Conservation (phyloP, 2,888 invertebrate genomes). For the Macropis europaea region DNA sequence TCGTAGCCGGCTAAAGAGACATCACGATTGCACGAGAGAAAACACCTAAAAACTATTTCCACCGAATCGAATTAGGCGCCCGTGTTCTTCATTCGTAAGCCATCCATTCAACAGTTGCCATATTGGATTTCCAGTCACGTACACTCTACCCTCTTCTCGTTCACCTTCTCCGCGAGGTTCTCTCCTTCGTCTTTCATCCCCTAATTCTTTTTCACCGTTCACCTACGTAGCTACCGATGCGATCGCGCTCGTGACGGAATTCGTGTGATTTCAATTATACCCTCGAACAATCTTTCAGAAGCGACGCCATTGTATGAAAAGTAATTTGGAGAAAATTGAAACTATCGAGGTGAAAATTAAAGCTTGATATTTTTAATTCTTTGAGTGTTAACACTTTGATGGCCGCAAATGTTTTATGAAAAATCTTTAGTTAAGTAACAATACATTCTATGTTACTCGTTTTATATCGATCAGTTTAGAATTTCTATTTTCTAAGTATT, state of each 20-base stretch:
- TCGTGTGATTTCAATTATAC: background rate
- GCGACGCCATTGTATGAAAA: too few relatives aligned
- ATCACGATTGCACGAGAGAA: constrained; percentile 31
- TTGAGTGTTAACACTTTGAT: too few relatives aligned
- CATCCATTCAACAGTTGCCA: constrained; percentile 72
- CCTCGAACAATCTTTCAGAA: background rate
- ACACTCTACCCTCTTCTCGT: constrained; percentile 25
- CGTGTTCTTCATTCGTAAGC: constrained; percentile 71
- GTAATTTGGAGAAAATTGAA: too few relatives aligned
- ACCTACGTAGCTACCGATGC: background rate
- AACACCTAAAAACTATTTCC: constrained; percentile 65
- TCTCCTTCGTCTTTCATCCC: background rate
- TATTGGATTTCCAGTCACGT: constrained; percentile 69
- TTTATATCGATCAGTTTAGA: too few relatives aligned
- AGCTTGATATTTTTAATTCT: too few relatives aligned
- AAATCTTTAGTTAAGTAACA: too few relatives aligned
- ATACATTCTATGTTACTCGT: too few relatives aligned
- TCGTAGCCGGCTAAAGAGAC: constrained; percentile 34
- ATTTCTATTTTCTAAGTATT: too few relatives aligned
- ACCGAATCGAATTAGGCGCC: constrained; percentile 71
- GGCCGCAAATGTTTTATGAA: too few relatives aligned
- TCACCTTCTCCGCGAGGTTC: constrained; percentile 5
- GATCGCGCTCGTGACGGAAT: background rate
- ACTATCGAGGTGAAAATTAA: too few relatives aligned
- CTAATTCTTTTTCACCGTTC: background rate